Conservation (phyloP, 2,888 invertebrate genomes). For the Horisme vitalbata region DNA sequence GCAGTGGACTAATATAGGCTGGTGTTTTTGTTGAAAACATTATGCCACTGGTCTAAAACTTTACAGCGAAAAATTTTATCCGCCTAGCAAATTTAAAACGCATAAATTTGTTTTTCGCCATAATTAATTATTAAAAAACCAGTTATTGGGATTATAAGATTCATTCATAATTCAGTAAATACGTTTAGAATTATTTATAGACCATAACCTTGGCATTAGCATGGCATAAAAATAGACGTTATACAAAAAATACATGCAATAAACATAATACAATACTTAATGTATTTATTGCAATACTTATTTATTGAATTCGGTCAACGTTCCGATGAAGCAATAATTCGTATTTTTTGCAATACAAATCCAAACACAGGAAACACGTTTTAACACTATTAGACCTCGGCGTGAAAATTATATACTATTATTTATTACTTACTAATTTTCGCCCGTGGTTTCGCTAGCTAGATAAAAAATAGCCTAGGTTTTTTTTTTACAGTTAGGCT, state of each 20-base stretch:
- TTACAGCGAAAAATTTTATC: not conserved
- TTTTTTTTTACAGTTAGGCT: too few relatives aligned
- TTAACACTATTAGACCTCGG: conserved; percentile 11
- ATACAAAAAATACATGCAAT: not conserved
- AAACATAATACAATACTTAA: conserved; percentile 9
- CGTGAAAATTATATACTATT: conserved; percentile 6
- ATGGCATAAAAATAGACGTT: not conserved
- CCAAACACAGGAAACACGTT: too few relatives aligned
- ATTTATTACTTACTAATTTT: too few relatives aligned
- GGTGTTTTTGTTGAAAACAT: too few relatives aligned
- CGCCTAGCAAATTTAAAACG: not conserved
- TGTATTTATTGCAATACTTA: too few relatives aligned
- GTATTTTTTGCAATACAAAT: too few relatives aligned
- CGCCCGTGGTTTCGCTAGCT: too few relatives aligned
- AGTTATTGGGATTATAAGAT: conserved; percentile 1
- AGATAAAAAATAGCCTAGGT: too few relatives aligned
- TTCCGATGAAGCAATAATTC: conserved; percentile 1
- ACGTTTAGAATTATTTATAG: not conserved
- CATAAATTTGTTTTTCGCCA: not conserved
- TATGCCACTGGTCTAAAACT: too few relatives aligned
- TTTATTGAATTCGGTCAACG: conserved; percentile 1
- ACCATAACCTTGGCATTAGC: conserved; percentile 7
- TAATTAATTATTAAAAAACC: conserved; percentile 3
- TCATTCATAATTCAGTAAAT: not conserved
- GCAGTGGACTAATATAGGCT: too few relatives aligned